Evolutionary conservation across 37 sponge, comb jelly and placozoan species (phyloP), one percentile per base, ranked within the genome.

Genomic region (Halisarca cf. caerulea): DNA sequence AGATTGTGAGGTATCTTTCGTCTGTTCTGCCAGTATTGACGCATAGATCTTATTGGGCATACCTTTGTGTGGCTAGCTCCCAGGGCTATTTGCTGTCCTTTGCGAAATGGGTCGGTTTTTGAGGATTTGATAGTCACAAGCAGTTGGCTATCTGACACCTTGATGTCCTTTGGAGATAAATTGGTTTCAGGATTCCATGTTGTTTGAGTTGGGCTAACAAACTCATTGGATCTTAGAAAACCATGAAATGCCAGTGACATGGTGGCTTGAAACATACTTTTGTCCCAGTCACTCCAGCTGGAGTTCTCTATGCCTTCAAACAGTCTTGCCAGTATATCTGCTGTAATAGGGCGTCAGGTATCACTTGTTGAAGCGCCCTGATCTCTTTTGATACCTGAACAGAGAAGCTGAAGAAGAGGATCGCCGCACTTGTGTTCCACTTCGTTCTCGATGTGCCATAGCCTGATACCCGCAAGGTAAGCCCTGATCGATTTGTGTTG

Each of bases 381-480:
- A 2, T 11, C 28, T 0, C 62, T 11, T 17, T 74, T 55, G 24
- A 80, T 58, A 0, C 86, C 86, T 24, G 23, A 41, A 0, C 66
- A 28, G 11, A 81, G 66, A 25, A 77, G 82, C 45, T 69, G 37
- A 2, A 81, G 78, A 3, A 40, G 58, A 25, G 82, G 11, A 39
- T 39, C 24, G 28, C 17, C 79, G 5, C 36, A 7, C 2, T 57
- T 24, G 37, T 37, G n/a, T 0, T 14, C 28, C n/a, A 1, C 44
- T 1, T 45, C 79, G 0, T 3, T 25, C 17, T 8, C 14, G 0
- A 88, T 58, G 30, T 83, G 84, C 34, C 73, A 28, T 39, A 82
- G 79, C 11, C 88, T 70, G 15, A 82, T 34, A n/a, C 83, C 88
- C 27, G 86, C 74, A 0, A 90, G 62, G 66, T 90, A 90, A 0